phyloP scores from a whole-genome alignment of 2,888 invertebrate species.

The Trichacis sp. region DNA sequence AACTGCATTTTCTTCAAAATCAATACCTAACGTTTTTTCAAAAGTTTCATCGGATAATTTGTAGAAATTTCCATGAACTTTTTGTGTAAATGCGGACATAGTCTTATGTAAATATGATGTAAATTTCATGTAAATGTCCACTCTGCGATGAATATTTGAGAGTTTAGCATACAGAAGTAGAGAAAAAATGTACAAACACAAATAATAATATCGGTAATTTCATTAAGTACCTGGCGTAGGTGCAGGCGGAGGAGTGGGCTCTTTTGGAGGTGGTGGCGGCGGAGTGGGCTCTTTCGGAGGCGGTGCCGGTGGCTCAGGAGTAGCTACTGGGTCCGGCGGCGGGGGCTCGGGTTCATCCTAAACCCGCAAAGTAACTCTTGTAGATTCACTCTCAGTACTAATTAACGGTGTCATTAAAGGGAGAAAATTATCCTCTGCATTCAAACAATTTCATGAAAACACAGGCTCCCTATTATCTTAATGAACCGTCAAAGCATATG shows the following conservation, averaged over 20 bases:
- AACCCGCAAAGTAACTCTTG: background rate
- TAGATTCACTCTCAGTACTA: background rate
- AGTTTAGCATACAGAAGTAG: too few relatives aligned
- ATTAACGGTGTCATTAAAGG: background rate
- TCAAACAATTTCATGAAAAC: background rate
- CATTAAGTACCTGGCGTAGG: slow-evolving; percentile 55
- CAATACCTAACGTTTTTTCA: too few relatives aligned
- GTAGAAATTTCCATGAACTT: too few relatives aligned
- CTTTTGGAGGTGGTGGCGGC: slow-evolving; percentile 60
- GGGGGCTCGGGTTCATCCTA: slow-evolving; percentile 10
- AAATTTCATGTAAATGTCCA: too few relatives aligned
- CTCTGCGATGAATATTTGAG: too few relatives aligned
- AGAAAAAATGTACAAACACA: too few relatives aligned
- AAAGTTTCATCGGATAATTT: too few relatives aligned
- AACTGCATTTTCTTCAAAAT: too few relatives aligned
- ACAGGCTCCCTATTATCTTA: background rate
- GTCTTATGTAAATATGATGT: too few relatives aligned
- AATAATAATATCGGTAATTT: too few relatives aligned
- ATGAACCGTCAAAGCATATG: background rate
- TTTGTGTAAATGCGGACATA: too few relatives aligned
- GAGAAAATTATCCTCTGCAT: background rate
- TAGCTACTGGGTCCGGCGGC: slow-evolving; percentile 18
- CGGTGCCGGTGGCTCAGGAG: slow-evolving; percentile 36
- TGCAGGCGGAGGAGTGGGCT: slow-evolving; percentile 55
- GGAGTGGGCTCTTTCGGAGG: slow-evolving; percentile 54